Evolutionary conservation across 2,888 invertebrate genomes (phyloP).

Genomic region (Tachina grossa): DNA sequence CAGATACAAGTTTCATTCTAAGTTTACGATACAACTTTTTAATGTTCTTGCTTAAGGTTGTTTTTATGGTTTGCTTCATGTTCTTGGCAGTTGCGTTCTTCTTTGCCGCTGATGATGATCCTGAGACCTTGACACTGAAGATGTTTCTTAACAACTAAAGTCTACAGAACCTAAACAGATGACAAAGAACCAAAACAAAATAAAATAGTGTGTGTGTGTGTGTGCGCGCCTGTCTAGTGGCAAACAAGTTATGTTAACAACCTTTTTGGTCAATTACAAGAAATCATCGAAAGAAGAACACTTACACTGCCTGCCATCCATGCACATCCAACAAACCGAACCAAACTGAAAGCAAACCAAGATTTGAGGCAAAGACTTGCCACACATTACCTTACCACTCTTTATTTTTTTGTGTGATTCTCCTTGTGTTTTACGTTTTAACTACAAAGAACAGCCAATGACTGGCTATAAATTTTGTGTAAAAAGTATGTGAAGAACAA

Average conservation of each 20-base stretch:
- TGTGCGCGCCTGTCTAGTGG: background rate
- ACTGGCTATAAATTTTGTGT: slow-evolving; percentile 42
- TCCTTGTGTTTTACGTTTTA: slow-evolving; percentile 14
- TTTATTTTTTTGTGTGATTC: slow-evolving; percentile 8
- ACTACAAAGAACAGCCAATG: background rate
- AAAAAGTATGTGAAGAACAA: slow-evolving; percentile 28
- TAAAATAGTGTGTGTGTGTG: slow-evolving; percentile 46
- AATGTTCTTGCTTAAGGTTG: slow-evolving; percentile 47
- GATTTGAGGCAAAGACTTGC: slow-evolving; percentile 32
- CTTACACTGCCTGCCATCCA: slow-evolving; percentile 29
- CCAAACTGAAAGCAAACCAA: slow-evolving; percentile 29
- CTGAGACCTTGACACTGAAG: slow-evolving; percentile 84
- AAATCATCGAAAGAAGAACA: slow-evolving; percentile 59
- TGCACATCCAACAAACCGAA: slow-evolving; percentile 11
- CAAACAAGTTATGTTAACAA: slow-evolving; percentile 77
- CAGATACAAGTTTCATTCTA: slow-evolving; percentile 61
- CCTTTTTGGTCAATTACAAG: slow-evolving; percentile 77
- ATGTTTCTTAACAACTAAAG: slow-evolving; percentile 82
- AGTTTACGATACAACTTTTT: slow-evolving; percentile 41
- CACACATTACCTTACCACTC: slow-evolving; percentile 48
- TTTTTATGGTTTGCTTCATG: slow-evolving; percentile 6
- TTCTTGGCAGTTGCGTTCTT: slow-evolving; percentile 33
- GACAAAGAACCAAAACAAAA: slow-evolving; percentile 72
- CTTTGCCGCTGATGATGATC: slow-evolving; percentile 75
- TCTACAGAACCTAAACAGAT: slow-evolving; percentile 18